Evolutionary conservation across 2,888 invertebrate genomes (phyloP).

Genomic region (Dryobotodes eremita): DNA sequence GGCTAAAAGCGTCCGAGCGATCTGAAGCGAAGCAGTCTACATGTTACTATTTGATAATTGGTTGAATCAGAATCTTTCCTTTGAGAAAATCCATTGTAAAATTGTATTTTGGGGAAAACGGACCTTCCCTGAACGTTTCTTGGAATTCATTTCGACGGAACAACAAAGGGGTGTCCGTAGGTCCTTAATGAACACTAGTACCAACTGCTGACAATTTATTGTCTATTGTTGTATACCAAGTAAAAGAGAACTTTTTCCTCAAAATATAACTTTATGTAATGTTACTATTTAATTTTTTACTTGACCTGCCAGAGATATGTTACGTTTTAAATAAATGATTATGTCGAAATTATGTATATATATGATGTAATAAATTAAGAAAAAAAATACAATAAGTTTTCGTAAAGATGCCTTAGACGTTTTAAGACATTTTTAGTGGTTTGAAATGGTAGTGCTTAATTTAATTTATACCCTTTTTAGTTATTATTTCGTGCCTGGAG

Average conservation of each 20-base stretch:
- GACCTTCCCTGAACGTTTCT: conserved; percentile 12
- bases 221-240: conserved; percentile 22
- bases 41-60: conserved; percentile 77
- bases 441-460: conserved; percentile 75
- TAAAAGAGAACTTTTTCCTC: conserved; percentile 37
- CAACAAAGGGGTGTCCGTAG: not conserved
- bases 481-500: conserved; percentile 58
- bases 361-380: conserved; percentile 90
- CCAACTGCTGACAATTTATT: conserved; percentile 9
- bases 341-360: conserved; percentile 90
- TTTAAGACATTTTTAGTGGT: conserved; percentile 83
- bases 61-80: conserved; percentile 63
- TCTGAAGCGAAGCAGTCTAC: conserved; percentile 72
- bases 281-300: conserved; percentile 77
- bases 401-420: conserved; percentile 88
- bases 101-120: conserved; percentile 61
- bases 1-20: conserved; percentile 76
- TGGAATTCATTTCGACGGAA: conserved; percentile 11
- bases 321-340: conserved; percentile 86
- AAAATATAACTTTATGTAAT: conserved; percentile 65
- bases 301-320: conserved; percentile 86
- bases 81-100: conserved; percentile 62
- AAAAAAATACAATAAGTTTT: conserved; percentile 89
- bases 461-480: conserved; percentile 79
- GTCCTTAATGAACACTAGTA: not conserved